These are phyloP conservation scores for Sinodicranocentrus sp. DNA, from an alignment of 2,888 invertebrate species.

Conservation along the genomic window DNA sequence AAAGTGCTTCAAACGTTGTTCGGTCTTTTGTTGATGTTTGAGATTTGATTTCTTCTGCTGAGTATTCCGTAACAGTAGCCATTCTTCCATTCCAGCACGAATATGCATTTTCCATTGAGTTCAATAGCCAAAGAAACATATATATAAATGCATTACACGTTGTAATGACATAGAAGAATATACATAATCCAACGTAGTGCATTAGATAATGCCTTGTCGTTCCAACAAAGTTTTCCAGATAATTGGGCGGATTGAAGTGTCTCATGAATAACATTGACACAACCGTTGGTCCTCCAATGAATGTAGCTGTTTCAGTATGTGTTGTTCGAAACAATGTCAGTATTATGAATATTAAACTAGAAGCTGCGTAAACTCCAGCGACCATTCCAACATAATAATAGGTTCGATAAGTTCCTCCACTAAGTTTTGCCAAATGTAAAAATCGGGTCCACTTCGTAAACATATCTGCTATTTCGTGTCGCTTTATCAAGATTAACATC, in stretches of 20 bases:
- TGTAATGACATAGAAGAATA: conserved; percentile 17
- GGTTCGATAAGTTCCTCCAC: background rate
- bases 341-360: background rate
- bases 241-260: background rate
- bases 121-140: conserved; percentile 41
- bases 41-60: background rate
- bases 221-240: conserved; percentile 23
- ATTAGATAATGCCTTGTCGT: background rate
- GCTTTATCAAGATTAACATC: conserved; percentile 19
- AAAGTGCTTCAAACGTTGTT: conserved; percentile 18
- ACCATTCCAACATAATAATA: conserved; percentile 24
- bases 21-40: background rate
- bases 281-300: conserved; percentile 42
- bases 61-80: conserved; percentile 9
- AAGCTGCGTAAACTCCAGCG: conserved; percentile 2
- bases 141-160: conserved; percentile 28
- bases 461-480: conserved; percentile 23
- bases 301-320: background rate
- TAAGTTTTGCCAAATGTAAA: conserved; percentile 9
- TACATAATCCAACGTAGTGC: background rate
- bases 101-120: conserved; percentile 31
- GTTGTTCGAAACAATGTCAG: background rate
- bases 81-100: conserved; percentile 33
- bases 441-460: conserved; percentile 41
- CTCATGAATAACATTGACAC: conserved; percentile 14